A percentile compares a stretch with the other conserved stretches of the same genome.
Conservation (phyloP, 2,888 invertebrate species). For the Drosophila crucigera region DNA sequence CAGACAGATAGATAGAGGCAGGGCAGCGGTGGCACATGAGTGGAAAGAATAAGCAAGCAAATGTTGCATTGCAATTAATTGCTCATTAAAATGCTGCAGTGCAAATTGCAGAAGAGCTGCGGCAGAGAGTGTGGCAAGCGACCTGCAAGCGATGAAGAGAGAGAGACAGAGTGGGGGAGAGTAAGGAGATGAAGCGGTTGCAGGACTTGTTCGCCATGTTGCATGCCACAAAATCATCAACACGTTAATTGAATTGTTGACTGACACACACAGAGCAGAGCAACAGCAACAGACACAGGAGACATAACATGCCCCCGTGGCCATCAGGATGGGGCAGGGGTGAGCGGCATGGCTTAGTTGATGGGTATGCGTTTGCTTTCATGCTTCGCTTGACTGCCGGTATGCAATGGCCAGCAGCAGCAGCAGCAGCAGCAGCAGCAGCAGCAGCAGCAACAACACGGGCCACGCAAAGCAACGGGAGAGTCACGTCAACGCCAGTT, state of each 20-base stretch:
- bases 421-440: conserved; percentile 7
- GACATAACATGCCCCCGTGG: conserved; percentile 32
- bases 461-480: conserved; percentile 5
- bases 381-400: conserved; percentile 72
- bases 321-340: neutral
- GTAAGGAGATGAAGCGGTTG: conserved; percentile 1
- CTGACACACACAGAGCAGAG: conserved; percentile 71
- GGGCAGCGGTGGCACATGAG: neutral
- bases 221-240: conserved; percentile 83
- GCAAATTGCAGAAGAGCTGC: conserved; percentile 28
- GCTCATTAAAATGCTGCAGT: conserved; percentile 76
- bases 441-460: conserved; percentile 4
- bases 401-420: conserved; percentile 69
- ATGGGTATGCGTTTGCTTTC: conserved; percentile 76
- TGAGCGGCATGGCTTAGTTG: conserved; percentile 42
- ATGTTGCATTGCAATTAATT: conserved; percentile 73
- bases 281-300: conserved; percentile 16
- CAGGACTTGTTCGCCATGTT: conserved; percentile 68
- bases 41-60: neutral
- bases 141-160: conserved; percentile 12
- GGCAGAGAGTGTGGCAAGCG: conserved; percentile 3
- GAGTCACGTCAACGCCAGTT: conserved; percentile 72
- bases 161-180: neutral
- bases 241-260: conserved; percentile 84
- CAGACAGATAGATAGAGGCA: too few species aligned